Base-by-base conservation (phyloP, 2,113 vertebrate genomes). In the Cinclus cinclus region DNA sequence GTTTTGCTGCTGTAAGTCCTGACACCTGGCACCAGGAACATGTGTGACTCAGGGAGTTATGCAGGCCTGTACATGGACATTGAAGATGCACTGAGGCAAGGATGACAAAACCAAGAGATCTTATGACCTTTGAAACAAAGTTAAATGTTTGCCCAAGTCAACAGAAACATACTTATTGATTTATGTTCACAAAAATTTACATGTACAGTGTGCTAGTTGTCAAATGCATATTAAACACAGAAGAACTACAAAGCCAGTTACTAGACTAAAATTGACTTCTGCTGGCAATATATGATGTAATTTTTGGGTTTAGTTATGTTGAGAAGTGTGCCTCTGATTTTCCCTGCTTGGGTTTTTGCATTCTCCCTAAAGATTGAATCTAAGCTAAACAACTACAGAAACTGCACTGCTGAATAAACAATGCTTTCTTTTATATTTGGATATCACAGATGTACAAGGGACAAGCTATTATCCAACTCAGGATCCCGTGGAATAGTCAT, bases 11-110 rank as follows among this genome's bases (percentile, higher is more conserved):
- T 86, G 0, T 23, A 71, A 81, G 31, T 63, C 52, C 39, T 82
- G 30, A 25, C 30, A 35, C 24, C 19, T 33, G 73, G 20, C 47
- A 79, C 49, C 24, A 67, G 39, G 59, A 83, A 46, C 0, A 0
- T 10, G 9, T 69, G n/a, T 0, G 0, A 33, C 37, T 33, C 8
- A 4, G 16, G 50, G 19, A 83, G 69, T 67, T 39, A 37, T 41
- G 28, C 33, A 83, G 59, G 15, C 23, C 28, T 33, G 10, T 55
- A 64, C 3, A 0, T 0, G 44, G 42, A 65, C 13, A 11, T 39
- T 15, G 12, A 70, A 64, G 49, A 37, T 74, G 9, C 12, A n/a
- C 31, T 35, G 11, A 59, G 27, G 46, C 18, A 62, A 87, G 31
- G 11, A 74, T 2, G 13, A 13, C 6, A 85, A 83, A 87, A 27